Conservation (phyloP, 2,888 invertebrate genomes). For the Hypomecis punctinalis region DNA sequence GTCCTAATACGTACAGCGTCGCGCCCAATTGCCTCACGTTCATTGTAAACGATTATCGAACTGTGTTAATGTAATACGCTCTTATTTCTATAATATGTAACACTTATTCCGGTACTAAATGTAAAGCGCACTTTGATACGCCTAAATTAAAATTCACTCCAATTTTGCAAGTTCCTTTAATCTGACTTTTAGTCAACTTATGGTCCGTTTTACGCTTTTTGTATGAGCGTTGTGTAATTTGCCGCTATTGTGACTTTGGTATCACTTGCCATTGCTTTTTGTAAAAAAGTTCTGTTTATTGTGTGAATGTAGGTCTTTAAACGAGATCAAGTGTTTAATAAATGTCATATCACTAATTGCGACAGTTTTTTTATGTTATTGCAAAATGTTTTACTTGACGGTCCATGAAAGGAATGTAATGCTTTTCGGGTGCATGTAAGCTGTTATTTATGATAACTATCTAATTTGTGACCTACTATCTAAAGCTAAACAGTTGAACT, state of each 20-base stretch:
- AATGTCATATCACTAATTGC: conserved; percentile 11
- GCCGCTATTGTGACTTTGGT: conserved; percentile 1
- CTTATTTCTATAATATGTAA: conserved; percentile 41
- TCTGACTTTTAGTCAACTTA: conserved; percentile 20
- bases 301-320: conserved; percentile 8
- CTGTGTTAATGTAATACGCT: conserved; percentile 49
- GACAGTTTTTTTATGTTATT: conserved; percentile 2
- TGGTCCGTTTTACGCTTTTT: conserved; percentile 22
- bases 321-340: conserved; percentile 7
- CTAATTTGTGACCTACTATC: no score
- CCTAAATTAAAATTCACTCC: conserved; percentile 23
- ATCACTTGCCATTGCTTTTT: neutral
- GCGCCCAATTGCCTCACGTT: conserved; percentile 45
- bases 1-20: conserved; percentile 34
- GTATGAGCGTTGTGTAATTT: conserved; percentile 15
- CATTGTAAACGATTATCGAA: conserved; percentile 50
- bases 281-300: conserved; percentile 11
- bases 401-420: neutral
- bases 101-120: conserved; percentile 28
- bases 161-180: conserved; percentile 30
- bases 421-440: neutral
- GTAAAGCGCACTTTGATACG: conserved; percentile 21
- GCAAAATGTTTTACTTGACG: neutral
- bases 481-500: no score
- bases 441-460: no score